Base-by-base conservation (phyloP, 2,888 invertebrate genomes). In the Elaeidobius kamerunicus region DNA sequence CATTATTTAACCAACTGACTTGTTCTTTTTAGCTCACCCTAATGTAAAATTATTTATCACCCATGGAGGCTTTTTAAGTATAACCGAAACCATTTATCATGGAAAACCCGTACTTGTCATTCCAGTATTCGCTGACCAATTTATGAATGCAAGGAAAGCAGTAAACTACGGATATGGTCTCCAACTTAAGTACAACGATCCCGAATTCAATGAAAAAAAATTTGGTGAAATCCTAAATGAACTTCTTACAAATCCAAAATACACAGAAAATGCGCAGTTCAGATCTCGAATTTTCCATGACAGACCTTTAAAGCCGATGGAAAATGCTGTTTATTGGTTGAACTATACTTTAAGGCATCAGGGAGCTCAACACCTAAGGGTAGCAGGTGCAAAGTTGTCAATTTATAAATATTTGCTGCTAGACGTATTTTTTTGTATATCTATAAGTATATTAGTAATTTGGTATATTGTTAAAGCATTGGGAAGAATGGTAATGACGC, bases 71-170 rank as follows among this genome's bases (percentile, higher is more conserved):
- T 56, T 76, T 5, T 61, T 77, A 7, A 76, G 77, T 58, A 73
- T 73, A n/a, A 75, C 70, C 0, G 77, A 78, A 56, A 69, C 76
- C 1, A 65, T 77, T 41, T 75, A 75, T 41, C 71, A 75, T 58
- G 76, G 75, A 11, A 73, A 73, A n/a, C 77, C 78, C 0, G 63
- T 77, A 11, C 61, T 78, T 11, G 76, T 75, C 1, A 72, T 79
- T 40, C 79, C 79, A 0, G 67, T 79, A 12, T 75, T 75, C 52
- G 75, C 69, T 0, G 79, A 80, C 65, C 79, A 80, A 61, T 69
- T 72, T 40, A 57, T 73, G 12, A 79, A 79, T 54, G 75, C 78
- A 67, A 70, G 64, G 1, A 69, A 69, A 6, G 75, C 76, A 2
- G 72, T 69, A 44, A 56, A 60, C 3, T 62, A 65, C 35, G 79